These are phyloP conservation scores for Hanleya hanleyi DNA, from an alignment of 2,888 invertebrate genomes.

Conservation along the genomic window DNA sequence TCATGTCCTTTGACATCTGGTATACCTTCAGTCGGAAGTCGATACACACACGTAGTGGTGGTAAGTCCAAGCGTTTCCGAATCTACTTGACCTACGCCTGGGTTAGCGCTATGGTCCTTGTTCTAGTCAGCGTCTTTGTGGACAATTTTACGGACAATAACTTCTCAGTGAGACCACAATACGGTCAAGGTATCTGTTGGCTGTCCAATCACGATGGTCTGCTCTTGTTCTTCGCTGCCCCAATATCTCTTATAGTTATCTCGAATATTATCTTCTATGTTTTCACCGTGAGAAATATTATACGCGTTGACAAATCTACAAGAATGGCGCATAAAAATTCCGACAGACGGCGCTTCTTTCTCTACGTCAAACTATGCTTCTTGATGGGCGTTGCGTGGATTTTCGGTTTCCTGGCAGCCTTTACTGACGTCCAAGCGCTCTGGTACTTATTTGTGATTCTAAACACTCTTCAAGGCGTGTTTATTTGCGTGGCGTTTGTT, in stretches of 20 bases:
- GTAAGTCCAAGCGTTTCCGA: slow-evolving; percentile 40
- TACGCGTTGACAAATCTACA: slow-evolving; percentile 1
- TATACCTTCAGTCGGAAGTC: slow-evolving; percentile 69
- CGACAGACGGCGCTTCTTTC: slow-evolving; percentile 28
- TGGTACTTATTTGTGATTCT: slow-evolving; percentile 75
- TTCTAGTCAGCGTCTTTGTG: slow-evolving; percentile 68
- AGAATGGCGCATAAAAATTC: not conserved
- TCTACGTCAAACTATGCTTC: slow-evolving; percentile 64
- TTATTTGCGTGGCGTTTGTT: slow-evolving; percentile 74
- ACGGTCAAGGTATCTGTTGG: slow-evolving; percentile 76
- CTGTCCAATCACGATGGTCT: slow-evolving; percentile 76
- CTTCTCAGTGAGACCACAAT: slow-evolving; percentile 72
- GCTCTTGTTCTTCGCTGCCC: slow-evolving; percentile 77
- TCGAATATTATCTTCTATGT: slow-evolving; percentile 75
- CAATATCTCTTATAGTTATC: slow-evolving; percentile 75
- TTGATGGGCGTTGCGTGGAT: slow-evolving; percentile 75
- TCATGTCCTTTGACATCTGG: slow-evolving; percentile 78
- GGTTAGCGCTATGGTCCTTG: slow-evolving; percentile 69
- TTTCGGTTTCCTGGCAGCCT: slow-evolving; percentile 72
- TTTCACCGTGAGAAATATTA: slow-evolving; percentile 71
- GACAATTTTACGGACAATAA: slow-evolving; percentile 74
- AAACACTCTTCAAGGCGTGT: slow-evolving; percentile 77
- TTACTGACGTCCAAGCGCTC: slow-evolving; percentile 61
- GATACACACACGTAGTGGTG: not conserved
- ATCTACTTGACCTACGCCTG: slow-evolving; percentile 72